Base-by-base conservation (phyloP, 1,140 invertebrate genomes). In the Trachelipus rathkii region DNA sequence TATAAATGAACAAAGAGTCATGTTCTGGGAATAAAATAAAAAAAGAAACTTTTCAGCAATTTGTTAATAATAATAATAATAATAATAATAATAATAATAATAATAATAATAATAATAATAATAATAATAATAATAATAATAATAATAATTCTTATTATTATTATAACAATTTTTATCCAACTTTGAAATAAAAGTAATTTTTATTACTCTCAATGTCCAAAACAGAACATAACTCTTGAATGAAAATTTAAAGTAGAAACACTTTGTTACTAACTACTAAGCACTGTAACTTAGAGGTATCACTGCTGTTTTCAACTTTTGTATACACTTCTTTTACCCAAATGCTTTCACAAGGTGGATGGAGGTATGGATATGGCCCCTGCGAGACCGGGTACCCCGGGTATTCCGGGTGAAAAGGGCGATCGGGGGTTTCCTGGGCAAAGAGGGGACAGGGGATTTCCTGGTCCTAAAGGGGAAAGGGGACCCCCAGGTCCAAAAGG, bases 331-430 rank as follows among this genome's bases (percentile, higher is more conserved):
- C 33, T 67, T 46, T 87, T 44, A 85, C 86, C 71, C 86, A 88
- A 33, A 89, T 89, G 83, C 84, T 66, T 84, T 85, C 70, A 82
- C 77, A 87, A 19, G 89, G 89, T 83, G 87, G 91, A 74, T 90
- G 91, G 43, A 92, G 92, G 11, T 87, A 90, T 23, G 91, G 91
- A 8, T 92, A 91, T 3, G 89, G 89, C 10, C 92, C 92, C 85
- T 91, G 92, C n/a, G 91, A 92, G 60, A 86, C 88, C 0, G 91
- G 91, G 0, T 71, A 71, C 71, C 23, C 50, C 45, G 72, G 82
- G 23, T 67, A 75, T 44, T 77, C 81, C 71, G 77, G 82, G 69
- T 77, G 81, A 73, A 75, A 78, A 77, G 80, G 81, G 71, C 45
- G 79, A 76, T 70, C 71, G 92, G 92, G 50, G 77, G 78, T 21